Percentiles rank a stretch among this genome's conserved stretches.
Conservation (phyloP, 2,113 vertebrate species). For the Ceyx melanurus region DNA sequence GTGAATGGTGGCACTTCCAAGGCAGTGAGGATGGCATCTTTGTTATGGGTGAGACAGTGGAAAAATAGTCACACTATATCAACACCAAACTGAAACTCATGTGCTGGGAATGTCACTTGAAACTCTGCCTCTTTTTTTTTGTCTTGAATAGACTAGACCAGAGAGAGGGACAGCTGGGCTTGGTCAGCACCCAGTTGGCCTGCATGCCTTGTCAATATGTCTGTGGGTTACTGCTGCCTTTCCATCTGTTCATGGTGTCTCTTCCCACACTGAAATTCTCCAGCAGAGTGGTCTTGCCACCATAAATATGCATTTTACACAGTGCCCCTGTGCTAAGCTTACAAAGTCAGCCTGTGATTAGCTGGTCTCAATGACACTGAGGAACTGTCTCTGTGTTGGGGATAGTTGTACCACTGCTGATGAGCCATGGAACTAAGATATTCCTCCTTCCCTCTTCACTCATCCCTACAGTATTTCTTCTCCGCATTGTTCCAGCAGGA, state of each 20-base stretch:
- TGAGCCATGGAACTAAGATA: not conserved
- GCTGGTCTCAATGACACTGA: not conserved
- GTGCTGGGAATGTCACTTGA: not conserved
- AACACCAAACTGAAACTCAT: not conserved
- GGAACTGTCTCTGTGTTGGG: not conserved
- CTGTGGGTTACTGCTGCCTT: slow-evolving; percentile 13
- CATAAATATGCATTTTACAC: not conserved
- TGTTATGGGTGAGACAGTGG: not conserved
- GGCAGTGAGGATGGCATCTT: not conserved
- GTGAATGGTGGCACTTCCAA: not conserved
- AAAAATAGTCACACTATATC: not conserved
- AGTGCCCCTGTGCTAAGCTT: not conserved
- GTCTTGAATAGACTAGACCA: not conserved
- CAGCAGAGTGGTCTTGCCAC: not conserved
- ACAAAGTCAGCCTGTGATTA: not conserved
- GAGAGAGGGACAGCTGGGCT: slow-evolving; percentile 36
- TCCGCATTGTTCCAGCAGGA: not conserved
- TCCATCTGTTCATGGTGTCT: slow-evolving; percentile 30
- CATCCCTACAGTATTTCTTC: slow-evolving; percentile 18
- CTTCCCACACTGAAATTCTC: not conserved
- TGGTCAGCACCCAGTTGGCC: slow-evolving; percentile 46
- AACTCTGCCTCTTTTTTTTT: not conserved
- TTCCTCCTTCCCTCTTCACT: not conserved
- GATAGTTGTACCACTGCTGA: not conserved
- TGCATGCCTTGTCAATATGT: not conserved